Evolutionary conservation across 2,113 vertebrate genomes (phyloP), one percentile per base, ranked within the genome.

Genomic region (Megatriorchis doriae): DNA sequence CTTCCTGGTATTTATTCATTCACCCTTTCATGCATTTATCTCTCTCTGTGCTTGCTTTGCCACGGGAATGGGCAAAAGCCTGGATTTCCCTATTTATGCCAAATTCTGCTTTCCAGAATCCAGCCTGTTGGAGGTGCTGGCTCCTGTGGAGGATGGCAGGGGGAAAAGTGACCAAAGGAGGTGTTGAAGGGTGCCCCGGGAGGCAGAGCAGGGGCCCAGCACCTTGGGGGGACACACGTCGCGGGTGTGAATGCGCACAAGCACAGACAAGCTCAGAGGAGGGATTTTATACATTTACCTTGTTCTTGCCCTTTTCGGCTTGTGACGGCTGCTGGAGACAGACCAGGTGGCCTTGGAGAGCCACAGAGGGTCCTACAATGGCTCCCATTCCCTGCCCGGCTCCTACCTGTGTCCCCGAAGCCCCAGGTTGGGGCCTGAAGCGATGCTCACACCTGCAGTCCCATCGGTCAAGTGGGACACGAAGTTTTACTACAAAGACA

Each of bases 291-390:
- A 20, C 38, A 2, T 36, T 53, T 63, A 11, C 50, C 34, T 56
- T 22, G 42, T 47, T 86, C 50, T 47, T 66, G 34, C 42, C 22
- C 72, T 59, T 68, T 36, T 31, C 45, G 17, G 38, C 36, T 50
- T 32, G 36, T 13, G 52, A 6, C 13, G 3, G 1, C 43, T 10
- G 18, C 27, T 59, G 78, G 52, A 42, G 31, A 32, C 20, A 32
- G 43, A 27, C 9, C 3, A 4, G 52, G 43, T 17, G 43, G 50
- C 42, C 42, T 50, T 26, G 53, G 45, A 43, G 22, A 22, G 11
- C 34, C 2, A 9, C 3, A 3, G 21, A 52, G 43, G 31, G 50
- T 16, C 67, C 58, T 50, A 1, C 1, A 13, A 17, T 5, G 42
- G 34, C n/a, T 72, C 29, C 38, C 25, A 25, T 4, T 32, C 50